Percentiles rank a stretch among this genome's conserved stretches.
These are phyloP conservation scores for Volucella zonaria DNA, from an alignment of 2,888 invertebrate species.

Conservation along the genomic window DNA sequence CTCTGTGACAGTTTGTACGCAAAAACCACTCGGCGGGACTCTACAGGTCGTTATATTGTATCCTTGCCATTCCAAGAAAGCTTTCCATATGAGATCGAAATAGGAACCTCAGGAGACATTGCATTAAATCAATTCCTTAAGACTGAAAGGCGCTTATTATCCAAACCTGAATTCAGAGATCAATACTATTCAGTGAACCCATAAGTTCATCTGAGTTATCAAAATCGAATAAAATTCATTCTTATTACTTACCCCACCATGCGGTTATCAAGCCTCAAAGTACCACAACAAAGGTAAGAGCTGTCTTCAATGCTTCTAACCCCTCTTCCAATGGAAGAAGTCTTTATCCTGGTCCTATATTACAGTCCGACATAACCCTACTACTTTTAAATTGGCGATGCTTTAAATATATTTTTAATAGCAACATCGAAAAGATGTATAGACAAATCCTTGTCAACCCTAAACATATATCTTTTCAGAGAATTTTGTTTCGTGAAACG, in stretches of 20 bases:
- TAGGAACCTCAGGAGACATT: not conserved
- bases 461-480: conserved; percentile 13
- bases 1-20: conserved; percentile 5
- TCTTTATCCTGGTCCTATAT: not conserved
- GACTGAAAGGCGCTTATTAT: not conserved
- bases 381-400: conserved; percentile 22
- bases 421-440: conserved; percentile 32
- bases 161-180: not conserved
- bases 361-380: conserved; percentile 16
- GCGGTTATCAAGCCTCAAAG: conserved; percentile 15
- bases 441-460: conserved; percentile 25
- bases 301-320: conserved; percentile 16
- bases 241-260: conserved; percentile 40
- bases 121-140: conserved; percentile 7
- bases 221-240: not conserved
- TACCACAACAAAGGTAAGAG: conserved; percentile 1
- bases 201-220: not conserved
- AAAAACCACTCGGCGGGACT: not conserved
- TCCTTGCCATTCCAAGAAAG: not conserved
- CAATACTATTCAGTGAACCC: conserved; percentile 30
- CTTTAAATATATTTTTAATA: conserved; percentile 21
- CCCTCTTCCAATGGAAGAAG: conserved; percentile 1
- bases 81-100: not conserved
- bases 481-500: conserved; percentile 10
- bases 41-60: not conserved